These are phyloP conservation scores for Drosophila insularis DNA, from an alignment of 1,140 invertebrate genomes.

Conservation along the genomic window DNA sequence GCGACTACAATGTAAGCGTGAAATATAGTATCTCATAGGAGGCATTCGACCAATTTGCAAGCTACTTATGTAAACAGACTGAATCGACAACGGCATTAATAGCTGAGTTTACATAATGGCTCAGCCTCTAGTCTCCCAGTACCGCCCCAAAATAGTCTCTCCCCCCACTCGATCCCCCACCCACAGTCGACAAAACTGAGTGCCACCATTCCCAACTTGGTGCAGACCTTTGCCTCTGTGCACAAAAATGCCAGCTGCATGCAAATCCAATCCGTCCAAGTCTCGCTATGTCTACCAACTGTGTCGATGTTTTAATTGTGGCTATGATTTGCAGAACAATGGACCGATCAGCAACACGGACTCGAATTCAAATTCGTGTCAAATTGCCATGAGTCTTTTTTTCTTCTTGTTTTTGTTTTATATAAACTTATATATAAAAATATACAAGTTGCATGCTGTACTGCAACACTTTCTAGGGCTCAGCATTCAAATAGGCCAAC, in stretches of 20 bases:
- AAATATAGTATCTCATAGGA: slow-evolving; percentile 67
- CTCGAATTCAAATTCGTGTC: slow-evolving; percentile 45
- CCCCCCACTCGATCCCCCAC: neutral
- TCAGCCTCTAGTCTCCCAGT: slow-evolving; percentile 38
- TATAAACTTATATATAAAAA: slow-evolving; percentile 17
- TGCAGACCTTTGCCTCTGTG: slow-evolving; percentile 46
- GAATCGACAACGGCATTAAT: slow-evolving; percentile 54
- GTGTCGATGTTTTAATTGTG: slow-evolving; percentile 51
- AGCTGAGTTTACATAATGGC: slow-evolving; percentile 67
- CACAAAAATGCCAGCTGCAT: slow-evolving; percentile 70
- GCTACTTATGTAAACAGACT: slow-evolving; percentile 66
- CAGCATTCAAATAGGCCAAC: slow-evolving; percentile 34
- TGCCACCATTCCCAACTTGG: slow-evolving; percentile 46
- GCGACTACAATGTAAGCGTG: slow-evolving; percentile 54
- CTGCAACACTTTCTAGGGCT: slow-evolving; percentile 34
- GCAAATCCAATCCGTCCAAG: slow-evolving; percentile 55
- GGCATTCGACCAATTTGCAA: slow-evolving; percentile 66
- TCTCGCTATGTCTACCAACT: slow-evolving; percentile 37
- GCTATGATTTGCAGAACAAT: slow-evolving; percentile 71
- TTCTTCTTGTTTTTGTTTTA: slow-evolving; percentile 18
- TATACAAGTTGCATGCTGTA: slow-evolving; percentile 8
- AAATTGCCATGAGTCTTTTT: slow-evolving; percentile 35
- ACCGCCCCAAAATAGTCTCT: slow-evolving; percentile 27
- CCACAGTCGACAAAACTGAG: neutral
- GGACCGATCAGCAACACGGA: slow-evolving; percentile 39